Conservation (phyloP, 2,888 invertebrate species). For the Limnephilus rhombicus region DNA sequence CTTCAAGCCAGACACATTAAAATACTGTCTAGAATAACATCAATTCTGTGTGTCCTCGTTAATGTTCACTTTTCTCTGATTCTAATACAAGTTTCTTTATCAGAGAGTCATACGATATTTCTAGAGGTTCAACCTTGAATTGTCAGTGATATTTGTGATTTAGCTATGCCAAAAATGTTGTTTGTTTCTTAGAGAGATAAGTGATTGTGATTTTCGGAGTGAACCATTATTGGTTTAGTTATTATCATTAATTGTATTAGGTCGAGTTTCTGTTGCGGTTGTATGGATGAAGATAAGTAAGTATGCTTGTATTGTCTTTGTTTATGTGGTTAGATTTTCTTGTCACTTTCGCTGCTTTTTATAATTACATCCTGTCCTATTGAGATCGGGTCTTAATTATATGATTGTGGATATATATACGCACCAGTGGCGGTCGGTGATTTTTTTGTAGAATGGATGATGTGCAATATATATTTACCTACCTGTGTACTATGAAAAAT, state of each 20-base stretch:
- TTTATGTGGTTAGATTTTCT: not conserved
- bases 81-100: constrained; percentile 19
- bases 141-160: constrained; percentile 11
- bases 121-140: constrained; percentile 20
- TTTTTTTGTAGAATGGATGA: too few species aligned
- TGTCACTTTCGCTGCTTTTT: not conserved
- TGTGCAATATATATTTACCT: too few species aligned
- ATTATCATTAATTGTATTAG: constrained; percentile 41
- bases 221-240: constrained; percentile 3
- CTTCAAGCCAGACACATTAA: constrained; percentile 35
- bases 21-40: not conserved
- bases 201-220: not conserved
- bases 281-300: constrained; percentile 68
- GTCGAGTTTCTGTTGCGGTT: constrained; percentile 51
- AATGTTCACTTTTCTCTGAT: not conserved
- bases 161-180: constrained; percentile 24
- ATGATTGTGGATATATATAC: not conserved
- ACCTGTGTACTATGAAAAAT: too few species aligned
- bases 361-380: not conserved
- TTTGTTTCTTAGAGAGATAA: constrained; percentile 44
- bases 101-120: not conserved
- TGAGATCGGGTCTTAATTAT: not conserved
- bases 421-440: not conserved
- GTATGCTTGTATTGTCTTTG: constrained; percentile 52
- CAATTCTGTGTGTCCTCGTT: not conserved